phyloP scores from a whole-genome alignment of 1,140 invertebrate species.

The Meloidogyne hapla region DNA sequence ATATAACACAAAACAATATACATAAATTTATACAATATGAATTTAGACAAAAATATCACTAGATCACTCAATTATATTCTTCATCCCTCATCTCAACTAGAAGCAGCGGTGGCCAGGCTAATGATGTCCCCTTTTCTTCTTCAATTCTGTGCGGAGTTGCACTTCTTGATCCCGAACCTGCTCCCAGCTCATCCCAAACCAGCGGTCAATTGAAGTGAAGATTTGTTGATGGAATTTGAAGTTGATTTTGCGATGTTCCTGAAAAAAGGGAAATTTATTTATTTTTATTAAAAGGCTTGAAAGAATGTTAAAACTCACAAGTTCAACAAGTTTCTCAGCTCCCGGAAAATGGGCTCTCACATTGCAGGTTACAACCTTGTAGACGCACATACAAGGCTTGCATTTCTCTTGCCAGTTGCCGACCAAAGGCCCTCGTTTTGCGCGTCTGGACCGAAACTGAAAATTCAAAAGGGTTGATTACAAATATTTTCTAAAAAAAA shows the following conservation, averaged over 20 bases:
- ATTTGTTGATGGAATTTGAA: constrained; percentile 6
- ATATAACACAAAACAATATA: too few relatives aligned
- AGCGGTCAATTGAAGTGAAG: background rate
- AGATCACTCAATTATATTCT: too few relatives aligned
- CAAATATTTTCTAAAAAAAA: background rate
- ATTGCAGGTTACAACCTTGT: background rate
- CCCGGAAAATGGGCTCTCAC: background rate
- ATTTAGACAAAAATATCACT: too few relatives aligned
- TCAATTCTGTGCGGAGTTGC: background rate
- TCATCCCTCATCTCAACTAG: background rate
- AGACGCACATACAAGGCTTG: background rate
- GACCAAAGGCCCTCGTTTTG: background rate
- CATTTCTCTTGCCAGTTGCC: background rate
- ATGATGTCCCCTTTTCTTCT: background rate
- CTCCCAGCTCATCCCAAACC: background rate
- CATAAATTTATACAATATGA: too few relatives aligned
- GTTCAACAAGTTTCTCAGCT: constrained; percentile 5
- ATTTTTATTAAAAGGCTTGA: too few relatives aligned
- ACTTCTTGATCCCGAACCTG: constrained; percentile 60
- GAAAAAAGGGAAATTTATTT: constrained; percentile 88
- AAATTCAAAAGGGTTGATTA: background rate
- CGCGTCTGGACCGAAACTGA: background rate
- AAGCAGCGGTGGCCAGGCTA: background rate
- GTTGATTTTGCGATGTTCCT: background rate
- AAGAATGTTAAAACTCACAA: background rate